Evolutionary conservation across 2,888 invertebrate genomes (phyloP), one percentile per base, ranked within the genome.

Genomic region (Limnephilus auricula): DNA sequence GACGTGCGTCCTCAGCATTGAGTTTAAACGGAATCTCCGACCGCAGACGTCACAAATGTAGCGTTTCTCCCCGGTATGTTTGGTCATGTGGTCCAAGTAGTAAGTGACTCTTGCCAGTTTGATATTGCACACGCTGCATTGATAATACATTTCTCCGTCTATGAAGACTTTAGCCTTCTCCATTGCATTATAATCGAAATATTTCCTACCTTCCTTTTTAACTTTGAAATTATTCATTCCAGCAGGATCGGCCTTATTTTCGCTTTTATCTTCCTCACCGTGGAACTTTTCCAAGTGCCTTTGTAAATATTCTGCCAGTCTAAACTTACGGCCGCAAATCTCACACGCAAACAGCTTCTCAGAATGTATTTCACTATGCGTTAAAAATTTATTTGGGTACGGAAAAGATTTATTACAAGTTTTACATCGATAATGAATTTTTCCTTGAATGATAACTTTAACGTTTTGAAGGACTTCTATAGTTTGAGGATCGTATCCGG

Each of bases 41-140:
- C 96, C 96, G 93, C 96, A 96, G 13, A 96, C 93, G 92, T 96
- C 95, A 93, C 96, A 96, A 2, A 95, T 95, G 92, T 94, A 96
- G 0, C 96, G 95, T 30, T 95, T 94, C 93, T 96, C 96, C 0
- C 96, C 96, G 3, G 96, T 96, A 93, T 96, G 96, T 88, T 96
- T 96, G 25, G 95, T 94, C 94, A 95, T 94, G 92, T 96, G 96
- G 95, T 95, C 95, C 12, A 94, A 94, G 93, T 95, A 96, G 89
- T 92, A 92, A 65, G 89, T 91, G 1, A 93, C 88, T 84, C 93
- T 84, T 0, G 96, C 96, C n/a, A 96, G 94, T 93, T 95, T 95
- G 93, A 96, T 96, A 0, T 95, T 95, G 91, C 96, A 96, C 79
- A 95, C 94, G 90, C 95, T 94, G 92, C 96, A 96, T 91, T 95